phyloP scores from a whole-genome alignment of 2,797 vertebrate genomes.

The Nannoperca obscura region DNA sequence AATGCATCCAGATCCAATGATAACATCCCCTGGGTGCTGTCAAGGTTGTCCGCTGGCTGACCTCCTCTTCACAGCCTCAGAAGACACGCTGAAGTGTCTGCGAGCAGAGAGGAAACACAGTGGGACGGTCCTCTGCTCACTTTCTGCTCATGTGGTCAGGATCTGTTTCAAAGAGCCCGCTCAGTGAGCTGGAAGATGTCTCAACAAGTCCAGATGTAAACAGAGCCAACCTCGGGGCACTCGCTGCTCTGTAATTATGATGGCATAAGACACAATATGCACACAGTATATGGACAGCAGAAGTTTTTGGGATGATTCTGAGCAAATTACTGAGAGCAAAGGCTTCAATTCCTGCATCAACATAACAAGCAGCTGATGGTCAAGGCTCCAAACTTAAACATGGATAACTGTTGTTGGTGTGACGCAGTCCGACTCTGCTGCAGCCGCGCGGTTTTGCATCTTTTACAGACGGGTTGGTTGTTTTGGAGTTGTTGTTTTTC shows the following conservation, averaged over 20 bases:
- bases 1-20: slow-evolving; percentile 25
- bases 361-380: too few relatives aligned
- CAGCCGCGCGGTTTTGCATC: not conserved
- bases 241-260: not conserved
- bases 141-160: slow-evolving; percentile 14
- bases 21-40: slow-evolving; percentile 21
- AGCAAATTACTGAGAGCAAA: not conserved
- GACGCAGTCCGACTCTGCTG: too few relatives aligned
- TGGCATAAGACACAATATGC: not conserved
- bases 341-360: not conserved
- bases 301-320: not conserved
- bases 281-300: not conserved
- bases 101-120: not conserved
- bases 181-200: slow-evolving; percentile 5
- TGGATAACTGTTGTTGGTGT: too few relatives aligned
- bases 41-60: slow-evolving; percentile 22
- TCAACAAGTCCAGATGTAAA: not conserved
- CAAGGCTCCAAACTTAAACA: not conserved
- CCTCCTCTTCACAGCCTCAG: not conserved
- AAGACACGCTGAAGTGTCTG: slow-evolving; percentile 3
- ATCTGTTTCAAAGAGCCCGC: not conserved
- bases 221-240: not conserved
- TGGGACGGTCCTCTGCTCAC: not conserved
- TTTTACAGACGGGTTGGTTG: not conserved
- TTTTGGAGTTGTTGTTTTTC: too few relatives aligned